phyloP scores from a whole-genome alignment of 35 echinoderm and acorn worm genomes.

The Anneissia japonica region DNA sequence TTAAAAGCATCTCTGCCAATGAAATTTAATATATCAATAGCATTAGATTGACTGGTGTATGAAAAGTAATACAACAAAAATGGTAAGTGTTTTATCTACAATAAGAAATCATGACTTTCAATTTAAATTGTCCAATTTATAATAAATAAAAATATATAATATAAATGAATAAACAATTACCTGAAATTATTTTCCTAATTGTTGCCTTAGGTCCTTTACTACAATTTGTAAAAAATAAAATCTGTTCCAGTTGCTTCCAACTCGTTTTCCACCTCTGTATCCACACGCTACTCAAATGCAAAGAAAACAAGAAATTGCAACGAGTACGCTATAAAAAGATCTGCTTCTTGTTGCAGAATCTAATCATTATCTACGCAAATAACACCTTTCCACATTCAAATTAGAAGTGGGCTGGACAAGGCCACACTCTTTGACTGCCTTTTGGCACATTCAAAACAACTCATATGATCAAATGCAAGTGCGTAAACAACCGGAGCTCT shows the following conservation, averaged over 20 bases:
- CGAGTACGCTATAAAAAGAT: not conserved
- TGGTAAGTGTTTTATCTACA: no score
- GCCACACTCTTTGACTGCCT: not conserved
- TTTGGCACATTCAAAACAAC: conserved; percentile 1
- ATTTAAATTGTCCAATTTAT: no score
- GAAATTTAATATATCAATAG: no score
- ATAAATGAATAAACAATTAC: no score
- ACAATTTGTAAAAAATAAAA: no score
- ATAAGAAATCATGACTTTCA: no score
- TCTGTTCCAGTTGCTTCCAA: not conserved
- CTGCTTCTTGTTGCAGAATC: not conserved
- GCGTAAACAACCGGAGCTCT: not conserved
- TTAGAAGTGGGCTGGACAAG: conserved; percentile 1
- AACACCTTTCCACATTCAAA: not conserved
- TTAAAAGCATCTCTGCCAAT: no score
- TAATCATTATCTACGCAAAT: not conserved
- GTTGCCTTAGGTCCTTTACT: no score
- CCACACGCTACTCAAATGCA: not conserved
- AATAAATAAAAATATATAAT: no score
- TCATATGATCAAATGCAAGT: not conserved
- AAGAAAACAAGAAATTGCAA: not conserved
- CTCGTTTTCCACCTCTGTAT: not conserved
- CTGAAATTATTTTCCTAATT: no score
- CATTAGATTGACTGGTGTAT: no score
- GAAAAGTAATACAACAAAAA: no score